Base-by-base conservation (phyloP, 2,888 invertebrate species). In the Elmis aenea region DNA sequence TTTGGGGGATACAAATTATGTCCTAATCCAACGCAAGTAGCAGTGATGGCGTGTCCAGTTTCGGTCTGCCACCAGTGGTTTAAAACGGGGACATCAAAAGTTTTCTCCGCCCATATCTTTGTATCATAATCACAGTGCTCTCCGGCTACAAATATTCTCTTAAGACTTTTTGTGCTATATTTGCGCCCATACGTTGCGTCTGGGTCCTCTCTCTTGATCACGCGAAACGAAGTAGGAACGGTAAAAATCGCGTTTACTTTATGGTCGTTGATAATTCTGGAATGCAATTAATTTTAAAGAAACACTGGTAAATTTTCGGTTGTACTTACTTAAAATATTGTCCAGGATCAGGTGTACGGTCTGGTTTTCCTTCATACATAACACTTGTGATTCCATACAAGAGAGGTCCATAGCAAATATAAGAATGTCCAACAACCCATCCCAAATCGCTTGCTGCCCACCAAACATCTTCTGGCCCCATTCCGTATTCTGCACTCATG, bases 41-140 rank as follows among this genome's bases (percentile, higher is more conserved):
- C 85, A 0, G 92, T 89, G 36, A 95, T 86, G 0, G 92, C 83
- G 41, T 90, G 89, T 0, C 94, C 94, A 0, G 90, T 87, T 69
- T 95, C 95, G 2, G 95, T 94, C 71, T 95, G 95, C 94, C 95
- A 95, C 93, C 93, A 95, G 65, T 95, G 88, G 64, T 95, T 94
- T 32, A 92, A 64, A 2, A 91, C 75, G 0, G 88, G 86, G 5
- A 82, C 83, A 36, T 80, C 73, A 56, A 89, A 84, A 4, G 71
- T 71, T 38, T 74, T 74, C 56, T 81, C 78, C 3, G 83, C 79
- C 88, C 88, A 89, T 4, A 69, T 57, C 70, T 89, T 84, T 0
- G 94, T 91, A 58, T 92, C 92, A 50, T 85, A 80, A 61, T 95
- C 95, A 61, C 93, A 90, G 59, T 93, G 91, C 61, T 95, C 95